phyloP scores from a whole-genome alignment of 2,888 invertebrate species.

The Ochropleura leucogaster region DNA sequence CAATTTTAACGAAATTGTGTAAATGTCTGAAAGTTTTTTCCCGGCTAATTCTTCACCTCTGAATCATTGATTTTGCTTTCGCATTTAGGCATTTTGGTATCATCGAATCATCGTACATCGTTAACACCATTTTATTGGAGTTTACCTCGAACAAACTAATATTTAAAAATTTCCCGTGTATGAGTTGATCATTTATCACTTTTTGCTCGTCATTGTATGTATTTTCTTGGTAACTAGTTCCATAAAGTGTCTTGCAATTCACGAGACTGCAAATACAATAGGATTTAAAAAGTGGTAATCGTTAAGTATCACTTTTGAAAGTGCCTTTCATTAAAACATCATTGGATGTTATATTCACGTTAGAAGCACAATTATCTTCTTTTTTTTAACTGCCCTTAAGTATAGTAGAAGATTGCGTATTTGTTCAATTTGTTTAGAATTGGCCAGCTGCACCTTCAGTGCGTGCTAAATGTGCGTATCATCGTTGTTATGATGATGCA shows the following conservation, averaged over 20 bases:
- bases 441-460: conserved; percentile 20
- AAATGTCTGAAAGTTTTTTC: conserved; percentile 34
- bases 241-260: conserved; percentile 40
- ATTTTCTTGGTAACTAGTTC: conserved; percentile 50
- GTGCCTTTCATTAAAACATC: conserved; percentile 17
- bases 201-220: conserved; percentile 66
- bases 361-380: neutral
- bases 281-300: conserved; percentile 25
- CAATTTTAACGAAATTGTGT: conserved; percentile 36
- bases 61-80: conserved; percentile 23
- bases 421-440: conserved; percentile 31
- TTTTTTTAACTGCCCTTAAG: neutral
- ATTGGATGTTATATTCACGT: neutral
- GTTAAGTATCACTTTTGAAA: conserved; percentile 30
- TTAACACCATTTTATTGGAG: conserved; percentile 53
- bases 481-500: conserved; percentile 65
- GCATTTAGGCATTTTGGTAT: conserved; percentile 36
- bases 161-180: conserved; percentile 64
- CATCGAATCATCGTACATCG: conserved; percentile 59
- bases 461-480: conserved; percentile 62
- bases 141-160: conserved; percentile 48
- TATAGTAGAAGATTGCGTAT: conserved; percentile 6
- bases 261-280: conserved; percentile 46
- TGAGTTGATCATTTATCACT: conserved; percentile 63
- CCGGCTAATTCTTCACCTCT: conserved; percentile 2